Evolutionary conservation across 1,140 invertebrate genomes (phyloP).

Genomic region (Mya arenaria): DNA sequence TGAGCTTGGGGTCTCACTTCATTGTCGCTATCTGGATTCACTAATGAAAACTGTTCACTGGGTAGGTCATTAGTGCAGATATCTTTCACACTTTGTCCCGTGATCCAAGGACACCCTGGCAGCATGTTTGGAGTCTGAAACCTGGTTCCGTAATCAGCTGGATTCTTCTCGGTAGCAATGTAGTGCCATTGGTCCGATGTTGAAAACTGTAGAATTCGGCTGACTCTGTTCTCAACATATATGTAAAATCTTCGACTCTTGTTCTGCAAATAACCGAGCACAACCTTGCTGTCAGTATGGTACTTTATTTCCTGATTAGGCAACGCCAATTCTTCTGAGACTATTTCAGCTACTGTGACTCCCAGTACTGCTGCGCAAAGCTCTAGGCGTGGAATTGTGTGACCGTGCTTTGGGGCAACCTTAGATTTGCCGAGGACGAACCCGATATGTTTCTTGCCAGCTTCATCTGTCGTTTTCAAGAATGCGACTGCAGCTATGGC

Average conservation of each 20-base stretch:
- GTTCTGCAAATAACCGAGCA: constrained; percentile 36
- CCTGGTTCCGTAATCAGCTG: constrained; percentile 24
- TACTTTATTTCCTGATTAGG: neutral
- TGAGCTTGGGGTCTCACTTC: too few species aligned
- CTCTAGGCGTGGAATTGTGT: constrained; percentile 58
- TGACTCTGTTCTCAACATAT: constrained; percentile 27
- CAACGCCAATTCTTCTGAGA: constrained; percentile 26
- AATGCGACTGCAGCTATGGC: constrained; percentile 49
- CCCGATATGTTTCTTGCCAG: neutral
- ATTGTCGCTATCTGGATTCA: too few species aligned
- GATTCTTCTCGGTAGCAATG: constrained; percentile 35
- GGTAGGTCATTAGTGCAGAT: too few species aligned
- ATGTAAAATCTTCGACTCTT: constrained; percentile 17
- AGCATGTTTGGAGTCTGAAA: neutral
- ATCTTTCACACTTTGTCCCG: too few species aligned
- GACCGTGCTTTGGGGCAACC: constrained; percentile 50
- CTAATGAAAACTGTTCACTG: too few species aligned
- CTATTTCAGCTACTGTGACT: constrained; percentile 34
- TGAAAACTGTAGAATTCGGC: constrained; percentile 8
- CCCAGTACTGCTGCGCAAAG: constrained; percentile 54
- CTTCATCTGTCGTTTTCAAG: neutral
- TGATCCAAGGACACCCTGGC: too few species aligned
- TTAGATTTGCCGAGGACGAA: constrained; percentile 57
- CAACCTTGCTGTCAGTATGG: constrained; percentile 36
- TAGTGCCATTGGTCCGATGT: constrained; percentile 32